phyloP scores from a whole-genome alignment of 1,140 invertebrate genomes.

The Cotesia chilonis region DNA sequence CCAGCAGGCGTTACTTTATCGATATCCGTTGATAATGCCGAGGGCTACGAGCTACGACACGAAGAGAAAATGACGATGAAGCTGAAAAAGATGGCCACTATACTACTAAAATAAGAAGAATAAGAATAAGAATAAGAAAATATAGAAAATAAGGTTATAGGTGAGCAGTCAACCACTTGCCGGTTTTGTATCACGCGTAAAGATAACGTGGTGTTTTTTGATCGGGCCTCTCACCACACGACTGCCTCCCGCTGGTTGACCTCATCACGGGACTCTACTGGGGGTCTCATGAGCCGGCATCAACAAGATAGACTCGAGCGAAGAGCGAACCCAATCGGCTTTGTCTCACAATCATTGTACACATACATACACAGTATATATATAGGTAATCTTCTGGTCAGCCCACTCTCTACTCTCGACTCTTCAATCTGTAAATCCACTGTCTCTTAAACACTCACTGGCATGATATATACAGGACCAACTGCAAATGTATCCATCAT shows the following conservation, averaged over 20 bases:
- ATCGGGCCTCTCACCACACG: conserved; percentile 53
- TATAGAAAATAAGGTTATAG: conserved; percentile 22
- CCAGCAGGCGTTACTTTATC: conserved; percentile 62
- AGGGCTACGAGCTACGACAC: conserved; percentile 32
- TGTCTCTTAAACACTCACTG: too few relatives aligned
- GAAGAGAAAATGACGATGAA: conserved; percentile 18
- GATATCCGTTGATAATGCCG: conserved; percentile 40
- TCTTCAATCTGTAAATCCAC: neutral
- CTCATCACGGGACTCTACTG: conserved; percentile 62
- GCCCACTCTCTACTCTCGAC: too few relatives aligned
- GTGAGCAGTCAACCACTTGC: conserved; percentile 43
- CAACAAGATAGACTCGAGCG: conserved; percentile 28
- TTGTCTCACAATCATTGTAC: conserved; percentile 50
- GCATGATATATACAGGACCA: neutral
- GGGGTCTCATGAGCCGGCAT: conserved; percentile 60
- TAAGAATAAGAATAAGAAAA: conserved; percentile 13
- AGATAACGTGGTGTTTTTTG: conserved; percentile 57
- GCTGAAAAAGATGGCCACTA: conserved; percentile 22
- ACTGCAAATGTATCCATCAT: conserved; percentile 13
- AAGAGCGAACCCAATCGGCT: conserved; percentile 55
- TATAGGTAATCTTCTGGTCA: too few relatives aligned
- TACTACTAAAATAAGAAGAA: neutral
- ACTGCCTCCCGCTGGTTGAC: conserved; percentile 62
- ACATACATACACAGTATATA: too few relatives aligned
- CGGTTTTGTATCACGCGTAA: conserved; percentile 55